These are phyloP conservation scores for Camponotus floridanus DNA, from an alignment of 1,140 invertebrate species.

Conservation along the genomic window DNA sequence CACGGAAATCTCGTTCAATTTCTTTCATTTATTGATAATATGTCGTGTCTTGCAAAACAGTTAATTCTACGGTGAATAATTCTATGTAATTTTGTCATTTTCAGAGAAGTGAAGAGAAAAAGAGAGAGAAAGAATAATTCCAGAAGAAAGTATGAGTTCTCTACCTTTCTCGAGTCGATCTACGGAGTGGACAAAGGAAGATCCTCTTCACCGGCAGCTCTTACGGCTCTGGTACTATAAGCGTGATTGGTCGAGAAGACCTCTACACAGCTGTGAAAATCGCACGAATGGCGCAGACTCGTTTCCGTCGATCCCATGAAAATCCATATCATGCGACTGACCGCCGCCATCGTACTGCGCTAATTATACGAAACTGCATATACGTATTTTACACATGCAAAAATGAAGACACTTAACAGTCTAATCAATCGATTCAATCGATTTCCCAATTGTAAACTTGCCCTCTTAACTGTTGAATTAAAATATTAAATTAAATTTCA, in stretches of 20 bases:
- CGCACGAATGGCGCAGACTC: constrained; percentile 78
- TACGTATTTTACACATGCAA: too few species aligned
- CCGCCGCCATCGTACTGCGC: background rate
- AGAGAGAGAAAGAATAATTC: background rate
- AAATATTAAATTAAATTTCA: background rate
- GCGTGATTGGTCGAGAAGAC: constrained; percentile 57
- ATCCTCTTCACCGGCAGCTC: constrained; percentile 11
- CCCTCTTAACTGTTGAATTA: background rate
- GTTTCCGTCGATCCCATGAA: constrained; percentile 72
- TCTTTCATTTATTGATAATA: background rate
- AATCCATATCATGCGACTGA: constrained; percentile 78
- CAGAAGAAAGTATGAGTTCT: background rate
- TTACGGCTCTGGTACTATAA: constrained; percentile 38
- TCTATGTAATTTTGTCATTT: background rate
- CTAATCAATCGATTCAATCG: background rate
- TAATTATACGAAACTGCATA: constrained; percentile 21
- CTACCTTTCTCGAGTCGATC: constrained; percentile 22
- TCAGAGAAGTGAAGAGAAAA: background rate
- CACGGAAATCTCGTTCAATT: too few species aligned
- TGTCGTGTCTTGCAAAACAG: background rate
- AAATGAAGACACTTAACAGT: too few species aligned
- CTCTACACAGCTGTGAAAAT: constrained; percentile 62
- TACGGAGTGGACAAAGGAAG: background rate
- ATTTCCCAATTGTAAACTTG: background rate
- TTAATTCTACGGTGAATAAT: background rate